Percentiles rank a stretch among this genome's conserved stretches.
phyloP scores from a whole-genome alignment of 2,113 vertebrate species.

The Oryctolagus cuniculus region mOryCun1.1 NC_091432.1:144695501-144696000 shows the following conservation, averaged over 20 bases:
- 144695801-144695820: neutral
- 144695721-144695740: neutral
- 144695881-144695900: neutral
- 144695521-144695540: neutral
- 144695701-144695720: neutral
- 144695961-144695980: neutral
- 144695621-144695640: neutral
- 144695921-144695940: neutral
- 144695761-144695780: neutral
- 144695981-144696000: too few relatives aligned
- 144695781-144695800: neutral
- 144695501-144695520: neutral
- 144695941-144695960: neutral
- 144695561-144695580: neutral
- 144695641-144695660: neutral
- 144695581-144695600: neutral
- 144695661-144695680: neutral
- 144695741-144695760: neutral
- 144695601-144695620: neutral
- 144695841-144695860: neutral
- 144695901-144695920: neutral
- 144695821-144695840: neutral
- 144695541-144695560: neutral
- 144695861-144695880: neutral
- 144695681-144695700: neutral